phyloP scores from a whole-genome alignment of 2,797 vertebrate genomes.

The Tokudaia tokunoshimensis region DNA sequence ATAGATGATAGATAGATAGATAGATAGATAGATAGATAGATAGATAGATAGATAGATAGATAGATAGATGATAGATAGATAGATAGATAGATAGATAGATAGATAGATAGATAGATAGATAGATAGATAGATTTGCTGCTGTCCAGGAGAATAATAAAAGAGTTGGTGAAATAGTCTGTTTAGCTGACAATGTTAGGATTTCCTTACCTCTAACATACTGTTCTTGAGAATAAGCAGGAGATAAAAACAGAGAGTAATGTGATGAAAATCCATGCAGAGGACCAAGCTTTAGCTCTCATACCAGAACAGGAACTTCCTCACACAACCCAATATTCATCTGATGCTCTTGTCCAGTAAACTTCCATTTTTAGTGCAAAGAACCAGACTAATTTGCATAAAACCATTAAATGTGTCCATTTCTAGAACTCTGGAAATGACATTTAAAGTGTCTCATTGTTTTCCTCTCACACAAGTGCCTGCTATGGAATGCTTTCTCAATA shows the following conservation, averaged over 20 bases:
- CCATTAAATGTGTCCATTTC: constrained; percentile 22
- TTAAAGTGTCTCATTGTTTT: not conserved
- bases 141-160: not conserved
- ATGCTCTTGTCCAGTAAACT: not conserved
- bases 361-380: constrained; percentile 31
- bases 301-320: constrained; percentile 2
- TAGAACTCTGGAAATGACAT: constrained; percentile 7
- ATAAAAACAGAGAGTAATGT: not conserved
- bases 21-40: not conserved
- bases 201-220: constrained; percentile 31
- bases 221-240: not conserved
- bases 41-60: not conserved
- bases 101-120: too few species aligned
- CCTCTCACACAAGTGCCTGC: not conserved
- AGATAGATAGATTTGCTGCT: not conserved
- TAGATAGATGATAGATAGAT: not conserved
- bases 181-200: not conserved
- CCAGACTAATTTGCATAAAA: constrained; percentile 19
- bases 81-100: not conserved
- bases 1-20: not conserved
- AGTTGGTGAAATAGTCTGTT: constrained; percentile 10
- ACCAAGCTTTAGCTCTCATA: constrained; percentile 28
- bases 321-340: not conserved
- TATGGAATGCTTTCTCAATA: not conserved
- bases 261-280: not conserved